These are phyloP conservation scores for Diplosoma virens DNA, from an alignment of 23 tunicate genomes.

Conservation along the genomic window DNA sequence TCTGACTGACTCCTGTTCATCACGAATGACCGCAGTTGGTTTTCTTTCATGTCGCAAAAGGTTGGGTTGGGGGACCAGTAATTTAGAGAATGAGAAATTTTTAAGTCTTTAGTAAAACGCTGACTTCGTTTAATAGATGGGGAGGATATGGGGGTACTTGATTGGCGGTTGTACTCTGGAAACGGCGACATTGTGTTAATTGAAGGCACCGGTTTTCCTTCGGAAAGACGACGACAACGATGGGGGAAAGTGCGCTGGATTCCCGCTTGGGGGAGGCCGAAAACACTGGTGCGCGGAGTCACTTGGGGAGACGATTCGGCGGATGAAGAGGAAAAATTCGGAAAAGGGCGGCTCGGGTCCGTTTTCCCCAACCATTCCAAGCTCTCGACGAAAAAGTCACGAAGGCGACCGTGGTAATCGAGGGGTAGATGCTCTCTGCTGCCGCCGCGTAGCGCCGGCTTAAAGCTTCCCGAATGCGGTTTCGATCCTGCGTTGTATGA, in stretches of 20 bases:
- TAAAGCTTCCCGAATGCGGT: too few relatives aligned
- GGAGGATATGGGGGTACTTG: constrained; percentile 16
- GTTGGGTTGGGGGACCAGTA: constrained; percentile 17
- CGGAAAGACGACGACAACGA: background rate
- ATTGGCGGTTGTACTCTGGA: background rate
- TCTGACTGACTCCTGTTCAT: constrained; percentile 12
- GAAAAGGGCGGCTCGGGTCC: constrained; percentile 42
- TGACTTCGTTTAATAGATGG: background rate
- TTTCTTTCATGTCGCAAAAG: background rate
- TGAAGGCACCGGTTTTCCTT: background rate
- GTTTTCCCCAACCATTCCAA: constrained; percentile 52
- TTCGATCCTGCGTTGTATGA: too few relatives aligned
- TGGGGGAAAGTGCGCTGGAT: constrained; percentile 8
- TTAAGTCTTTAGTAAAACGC: background rate
- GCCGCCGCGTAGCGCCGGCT: background rate
- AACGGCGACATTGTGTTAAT: background rate
- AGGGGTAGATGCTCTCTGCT: constrained; percentile 16
- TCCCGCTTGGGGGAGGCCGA: constrained; percentile 31
- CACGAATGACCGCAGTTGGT: background rate
- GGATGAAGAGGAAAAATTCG: constrained; percentile 68
- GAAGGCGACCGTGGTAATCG: constrained; percentile 39
- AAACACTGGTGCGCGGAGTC: constrained; percentile 60
- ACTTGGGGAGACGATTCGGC: constrained; percentile 78
- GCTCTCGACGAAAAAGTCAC: constrained; percentile 66
- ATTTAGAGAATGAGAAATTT: background rate